Conservation (phyloP, 2,113 vertebrate genomes). For the Symphodus melops region DNA sequence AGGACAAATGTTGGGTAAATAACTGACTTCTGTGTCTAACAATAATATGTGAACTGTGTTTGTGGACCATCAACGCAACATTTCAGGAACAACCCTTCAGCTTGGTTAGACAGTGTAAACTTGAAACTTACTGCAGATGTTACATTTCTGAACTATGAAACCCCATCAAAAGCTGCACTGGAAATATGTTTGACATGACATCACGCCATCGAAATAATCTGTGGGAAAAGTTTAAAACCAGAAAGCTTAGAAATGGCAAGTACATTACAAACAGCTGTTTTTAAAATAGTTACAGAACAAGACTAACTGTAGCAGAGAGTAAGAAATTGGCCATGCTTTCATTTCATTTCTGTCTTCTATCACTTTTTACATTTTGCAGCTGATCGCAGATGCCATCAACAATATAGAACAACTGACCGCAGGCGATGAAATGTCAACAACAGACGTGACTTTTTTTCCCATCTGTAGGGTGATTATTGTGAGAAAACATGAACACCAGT, state of each 20-base stretch:
- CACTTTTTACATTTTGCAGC: slow-evolving; percentile 13
- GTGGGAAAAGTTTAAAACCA: slow-evolving; percentile 30
- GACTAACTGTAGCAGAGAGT: slow-evolving; percentile 19
- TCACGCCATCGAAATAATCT: slow-evolving; percentile 32
- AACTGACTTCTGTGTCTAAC: too few relatives aligned
- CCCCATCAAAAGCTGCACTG: slow-evolving; percentile 8
- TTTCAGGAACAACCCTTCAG: not conserved
- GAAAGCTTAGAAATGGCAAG: slow-evolving; percentile 19
- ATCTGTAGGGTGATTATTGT: slow-evolving; percentile 32
- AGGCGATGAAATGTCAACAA: slow-evolving; percentile 24
- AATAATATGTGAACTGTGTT: not conserved
- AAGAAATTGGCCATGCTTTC: not conserved
- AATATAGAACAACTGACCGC: slow-evolving; percentile 22
- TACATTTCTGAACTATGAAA: slow-evolving; percentile 17
- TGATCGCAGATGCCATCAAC: slow-evolving; percentile 16
- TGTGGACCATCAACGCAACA: not conserved
- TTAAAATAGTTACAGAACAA: slow-evolving; percentile 48
- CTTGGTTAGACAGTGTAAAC: slow-evolving; percentile 4
- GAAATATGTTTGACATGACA: slow-evolving; percentile 33
- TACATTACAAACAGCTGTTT: slow-evolving; percentile 61
- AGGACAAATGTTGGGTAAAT: not conserved
- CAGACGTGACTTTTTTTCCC: not conserved
- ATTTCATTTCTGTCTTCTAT: not conserved
- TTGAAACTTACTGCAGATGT: slow-evolving; percentile 29
- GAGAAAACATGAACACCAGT: slow-evolving; percentile 50